Percentiles rank a stretch among this genome's conserved stretches.
phyloP scores from a whole-genome alignment of 2,113 vertebrate genomes.

The Gallinago jamesoni region DNA sequence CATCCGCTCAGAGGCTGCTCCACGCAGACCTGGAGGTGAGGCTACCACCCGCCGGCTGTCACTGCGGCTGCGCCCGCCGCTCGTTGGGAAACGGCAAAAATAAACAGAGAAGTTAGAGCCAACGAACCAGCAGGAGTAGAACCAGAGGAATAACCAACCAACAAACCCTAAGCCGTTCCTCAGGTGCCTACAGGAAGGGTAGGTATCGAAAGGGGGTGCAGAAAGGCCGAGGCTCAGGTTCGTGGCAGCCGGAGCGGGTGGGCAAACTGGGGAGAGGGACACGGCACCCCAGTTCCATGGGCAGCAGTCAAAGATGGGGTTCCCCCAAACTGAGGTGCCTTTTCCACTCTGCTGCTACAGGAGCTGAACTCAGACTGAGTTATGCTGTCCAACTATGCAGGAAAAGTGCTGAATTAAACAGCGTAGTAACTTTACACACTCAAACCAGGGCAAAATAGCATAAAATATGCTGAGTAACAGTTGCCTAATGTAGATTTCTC shows the following conservation, averaged over 20 bases:
- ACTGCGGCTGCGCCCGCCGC: background rate
- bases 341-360: background rate
- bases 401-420: conserved; percentile 45
- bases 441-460: background rate
- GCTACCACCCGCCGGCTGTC: background rate
- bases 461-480: conserved; percentile 13
- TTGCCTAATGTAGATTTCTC: background rate
- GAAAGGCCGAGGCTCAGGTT: background rate
- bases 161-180: background rate
- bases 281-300: background rate
- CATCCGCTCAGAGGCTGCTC: background rate
- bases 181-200: background rate
- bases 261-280: background rate
- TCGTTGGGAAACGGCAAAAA: background rate
- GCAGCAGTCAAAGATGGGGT: background rate
- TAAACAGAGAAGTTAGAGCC: background rate
- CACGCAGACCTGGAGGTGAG: background rate
- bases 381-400: background rate
- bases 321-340: background rate
- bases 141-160: background rate
- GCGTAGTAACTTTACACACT: background rate
- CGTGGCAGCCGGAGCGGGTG: fast-evolving
- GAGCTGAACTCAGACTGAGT: background rate
- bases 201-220: background rate
- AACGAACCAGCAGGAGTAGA: background rate